Evolutionary conservation across 2,797 vertebrate species (phyloP).

Genomic region (Orestias chungarensis): DNA sequence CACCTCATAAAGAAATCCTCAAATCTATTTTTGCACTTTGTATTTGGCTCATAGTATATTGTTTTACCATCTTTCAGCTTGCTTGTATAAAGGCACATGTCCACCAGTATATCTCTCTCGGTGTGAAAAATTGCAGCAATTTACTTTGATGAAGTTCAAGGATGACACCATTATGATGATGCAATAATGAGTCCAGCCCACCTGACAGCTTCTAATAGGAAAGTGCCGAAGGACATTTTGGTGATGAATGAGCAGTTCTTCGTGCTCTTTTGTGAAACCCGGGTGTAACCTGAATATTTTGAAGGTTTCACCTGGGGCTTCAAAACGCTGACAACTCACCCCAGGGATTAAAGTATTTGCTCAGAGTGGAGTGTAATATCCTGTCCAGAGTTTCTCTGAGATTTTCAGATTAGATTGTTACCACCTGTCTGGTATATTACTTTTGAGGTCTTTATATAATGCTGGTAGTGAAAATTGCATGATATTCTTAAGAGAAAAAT

Average conservation of each 20-base stretch:
- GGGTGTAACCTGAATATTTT: conserved; percentile 50
- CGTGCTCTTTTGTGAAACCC: conserved; percentile 48
- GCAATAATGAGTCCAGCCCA: conserved; percentile 73
- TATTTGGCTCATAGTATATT: neutral
- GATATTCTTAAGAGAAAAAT: neutral
- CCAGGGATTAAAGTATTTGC: conserved; percentile 18
- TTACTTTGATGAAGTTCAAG: conserved; percentile 81
- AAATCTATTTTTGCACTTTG: neutral
- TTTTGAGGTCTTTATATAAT: conserved; percentile 33
- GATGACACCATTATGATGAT: conserved; percentile 80
- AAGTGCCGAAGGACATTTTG: conserved; percentile 69
- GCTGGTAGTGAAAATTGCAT: neutral
- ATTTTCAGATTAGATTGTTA: conserved; percentile 48
- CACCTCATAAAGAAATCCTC: neutral
- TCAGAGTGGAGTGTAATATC: conserved; percentile 53
- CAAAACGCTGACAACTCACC: conserved; percentile 11
- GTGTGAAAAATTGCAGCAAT: conserved; percentile 79
- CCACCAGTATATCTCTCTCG: conserved; percentile 53
- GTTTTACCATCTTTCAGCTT: conserved; percentile 23
- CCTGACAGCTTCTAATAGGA: conserved; percentile 76
- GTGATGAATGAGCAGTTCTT: conserved; percentile 67
- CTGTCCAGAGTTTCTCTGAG: conserved; percentile 42
- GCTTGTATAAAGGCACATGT: conserved; percentile 30
- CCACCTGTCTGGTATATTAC: conserved; percentile 35
- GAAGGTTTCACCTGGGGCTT: conserved; percentile 37